Percentiles rank a stretch among this genome's conserved stretches.
phyloP scores from a whole-genome alignment of 92 coral and sea anemone species.

The Porites divaricata region DNA sequence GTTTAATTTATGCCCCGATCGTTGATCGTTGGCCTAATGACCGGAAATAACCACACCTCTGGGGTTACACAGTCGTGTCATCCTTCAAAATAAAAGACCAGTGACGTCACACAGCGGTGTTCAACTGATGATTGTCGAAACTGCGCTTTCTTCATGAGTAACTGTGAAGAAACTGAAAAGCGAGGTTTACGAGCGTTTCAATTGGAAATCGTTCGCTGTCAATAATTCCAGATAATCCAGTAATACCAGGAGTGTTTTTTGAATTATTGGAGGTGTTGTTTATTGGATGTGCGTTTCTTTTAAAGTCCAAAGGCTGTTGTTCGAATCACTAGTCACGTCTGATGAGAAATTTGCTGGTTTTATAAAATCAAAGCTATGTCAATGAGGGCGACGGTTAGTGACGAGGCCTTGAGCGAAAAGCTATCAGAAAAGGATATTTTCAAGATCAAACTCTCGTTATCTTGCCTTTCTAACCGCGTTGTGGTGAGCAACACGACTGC shows the following conservation, averaged over 20 bases:
- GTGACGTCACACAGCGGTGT: constrained; percentile 35
- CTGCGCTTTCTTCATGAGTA: neutral
- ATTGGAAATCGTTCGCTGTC: neutral
- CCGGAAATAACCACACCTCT: constrained; percentile 45
- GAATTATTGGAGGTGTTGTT: neutral
- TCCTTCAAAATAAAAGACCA: constrained; percentile 16
- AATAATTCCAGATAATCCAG: neutral
- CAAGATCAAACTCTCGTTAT: constrained; percentile 90
- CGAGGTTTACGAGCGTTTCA: neutral
- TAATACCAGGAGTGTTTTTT: neutral
- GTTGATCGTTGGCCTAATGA: neutral
- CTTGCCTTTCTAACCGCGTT: constrained; percentile 96
- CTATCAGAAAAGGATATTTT: constrained; percentile 90
- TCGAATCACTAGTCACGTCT: constrained; percentile 28
- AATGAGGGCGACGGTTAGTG: constrained; percentile 73
- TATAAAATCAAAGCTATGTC: constrained; percentile 62
- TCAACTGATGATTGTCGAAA: neutral
- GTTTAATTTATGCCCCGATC: neutral
- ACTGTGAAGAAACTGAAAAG: neutral
- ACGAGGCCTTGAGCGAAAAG: constrained; percentile 70
- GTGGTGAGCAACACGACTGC: constrained; percentile 91
- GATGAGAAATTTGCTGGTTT: constrained; percentile 23
- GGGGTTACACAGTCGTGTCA: constrained; percentile 30
- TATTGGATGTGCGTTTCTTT: constrained; percentile 5
- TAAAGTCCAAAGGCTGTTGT: neutral